A percentile compares a stretch with the other conserved stretches of the same genome.
Conservation (phyloP, 2,888 invertebrate species). For the Nemotelus pantherinus region DNA sequence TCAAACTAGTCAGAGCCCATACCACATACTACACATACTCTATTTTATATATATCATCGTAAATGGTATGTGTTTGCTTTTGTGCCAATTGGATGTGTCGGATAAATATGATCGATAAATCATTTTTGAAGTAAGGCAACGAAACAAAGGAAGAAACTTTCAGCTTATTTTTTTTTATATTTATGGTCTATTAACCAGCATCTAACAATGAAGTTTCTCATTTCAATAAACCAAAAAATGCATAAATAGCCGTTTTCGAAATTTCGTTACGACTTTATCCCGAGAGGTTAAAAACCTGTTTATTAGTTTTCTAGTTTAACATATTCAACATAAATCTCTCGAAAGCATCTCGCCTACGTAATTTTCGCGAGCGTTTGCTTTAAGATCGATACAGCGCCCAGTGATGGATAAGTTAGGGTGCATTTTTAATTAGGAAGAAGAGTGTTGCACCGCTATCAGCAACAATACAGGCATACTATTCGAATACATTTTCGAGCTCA, state of each 20-base stretch:
- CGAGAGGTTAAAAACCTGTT: conserved; percentile 6
- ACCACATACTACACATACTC: too few relatives aligned
- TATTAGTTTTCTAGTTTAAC: conserved; percentile 10
- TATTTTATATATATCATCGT: too few relatives aligned
- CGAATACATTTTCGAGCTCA: neutral
- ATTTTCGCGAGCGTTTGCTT: neutral
- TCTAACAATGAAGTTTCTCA: neutral
- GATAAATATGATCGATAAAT: neutral
- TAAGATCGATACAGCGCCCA: neutral
- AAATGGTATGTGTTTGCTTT: neutral
- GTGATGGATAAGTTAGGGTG: conserved; percentile 2
- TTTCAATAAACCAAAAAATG: neutral
- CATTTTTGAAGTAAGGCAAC: neutral
- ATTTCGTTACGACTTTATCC: neutral
- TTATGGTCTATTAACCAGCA: neutral
- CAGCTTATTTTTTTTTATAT: neutral
- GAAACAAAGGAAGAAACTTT: neutral
- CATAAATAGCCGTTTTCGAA: neutral
- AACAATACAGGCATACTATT: neutral
- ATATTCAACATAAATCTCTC: neutral
- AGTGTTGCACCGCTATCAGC: neutral
- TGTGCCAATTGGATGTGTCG: neutral
- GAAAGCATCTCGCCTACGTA: neutral
- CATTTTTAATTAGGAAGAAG: conserved; percentile 18
- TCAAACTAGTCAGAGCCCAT: neutral